These are phyloP conservation scores for Pseudorectes ferrugineus DNA, from an alignment of 2,113 vertebrate species.

Conservation along the genomic window DNA sequence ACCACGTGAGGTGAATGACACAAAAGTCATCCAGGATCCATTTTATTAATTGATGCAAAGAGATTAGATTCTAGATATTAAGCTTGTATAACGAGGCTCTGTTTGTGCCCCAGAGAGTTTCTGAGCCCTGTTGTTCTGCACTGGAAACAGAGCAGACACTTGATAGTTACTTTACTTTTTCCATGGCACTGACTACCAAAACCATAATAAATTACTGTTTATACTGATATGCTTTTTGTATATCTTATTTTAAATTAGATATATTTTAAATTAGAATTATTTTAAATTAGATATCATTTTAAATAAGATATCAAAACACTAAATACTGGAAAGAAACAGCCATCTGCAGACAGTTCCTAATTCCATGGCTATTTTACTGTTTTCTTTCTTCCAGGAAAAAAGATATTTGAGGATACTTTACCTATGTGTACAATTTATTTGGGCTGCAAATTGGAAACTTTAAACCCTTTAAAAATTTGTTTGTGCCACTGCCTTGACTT, in stretches of 20 bases:
- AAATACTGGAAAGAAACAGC: not conserved
- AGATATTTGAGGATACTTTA: not conserved
- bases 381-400: not conserved
- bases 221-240: not conserved
- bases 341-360: not conserved
- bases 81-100: not conserved
- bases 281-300: not conserved
- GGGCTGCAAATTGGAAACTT: not conserved
- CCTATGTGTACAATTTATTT: not conserved
- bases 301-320: not conserved
- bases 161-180: not conserved
- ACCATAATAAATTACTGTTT: not conserved
- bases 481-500: not conserved
- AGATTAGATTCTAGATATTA: slow-evolving; percentile 25
- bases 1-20: not conserved
- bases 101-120: not conserved
- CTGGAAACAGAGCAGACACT: not conserved
- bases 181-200: not conserved
- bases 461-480: not conserved
- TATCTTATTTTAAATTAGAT: not conserved
- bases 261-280: not conserved
- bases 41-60: slow-evolving; percentile 38
- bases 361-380: not conserved
- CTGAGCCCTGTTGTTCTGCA: not conserved
- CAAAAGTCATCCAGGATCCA: not conserved